Evolutionary conservation across 2,888 invertebrate species (phyloP).

Genomic region (Stegana nigrithorax): DNA sequence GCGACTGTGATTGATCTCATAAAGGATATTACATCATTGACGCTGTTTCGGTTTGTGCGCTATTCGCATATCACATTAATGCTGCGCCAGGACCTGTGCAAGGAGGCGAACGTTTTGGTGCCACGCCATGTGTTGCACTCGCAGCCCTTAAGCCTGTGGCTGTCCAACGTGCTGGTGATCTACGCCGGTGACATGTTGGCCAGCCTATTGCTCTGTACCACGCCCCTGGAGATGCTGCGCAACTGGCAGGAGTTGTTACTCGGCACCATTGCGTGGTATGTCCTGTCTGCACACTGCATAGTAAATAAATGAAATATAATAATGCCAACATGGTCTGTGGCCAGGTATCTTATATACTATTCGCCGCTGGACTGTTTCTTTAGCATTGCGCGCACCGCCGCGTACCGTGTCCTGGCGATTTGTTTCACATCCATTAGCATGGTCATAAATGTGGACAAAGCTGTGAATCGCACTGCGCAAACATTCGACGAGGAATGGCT

Average conservation of each 20-base stretch:
- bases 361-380: conserved; percentile 39
- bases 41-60: conserved; percentile 42
- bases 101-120: neutral
- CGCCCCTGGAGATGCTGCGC: conserved; percentile 45
- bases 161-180: conserved; percentile 39
- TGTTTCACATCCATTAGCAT: conserved; percentile 41
- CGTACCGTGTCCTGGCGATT: conserved; percentile 37
- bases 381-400: conserved; percentile 21
- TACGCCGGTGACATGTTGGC: conserved; percentile 47
- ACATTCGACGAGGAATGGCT: conserved; percentile 38
- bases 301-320: too few species aligned
- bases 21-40: neutral
- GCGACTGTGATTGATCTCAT: neutral
- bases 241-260: conserved; percentile 38
- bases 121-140: conserved; percentile 21
- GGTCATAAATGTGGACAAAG: conserved; percentile 42
- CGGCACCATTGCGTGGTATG: conserved; percentile 35
- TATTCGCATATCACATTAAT: conserved; percentile 42
- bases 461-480: conserved; percentile 33
- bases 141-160: conserved; percentile 44
- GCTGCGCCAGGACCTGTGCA: conserved; percentile 41
- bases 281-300: neutral
- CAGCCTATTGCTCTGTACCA: conserved; percentile 39
- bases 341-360: conserved; percentile 44
- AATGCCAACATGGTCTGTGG: too few species aligned